phyloP scores from a whole-genome alignment of 2,888 invertebrate species.

The Tiphia femorata region DNA sequence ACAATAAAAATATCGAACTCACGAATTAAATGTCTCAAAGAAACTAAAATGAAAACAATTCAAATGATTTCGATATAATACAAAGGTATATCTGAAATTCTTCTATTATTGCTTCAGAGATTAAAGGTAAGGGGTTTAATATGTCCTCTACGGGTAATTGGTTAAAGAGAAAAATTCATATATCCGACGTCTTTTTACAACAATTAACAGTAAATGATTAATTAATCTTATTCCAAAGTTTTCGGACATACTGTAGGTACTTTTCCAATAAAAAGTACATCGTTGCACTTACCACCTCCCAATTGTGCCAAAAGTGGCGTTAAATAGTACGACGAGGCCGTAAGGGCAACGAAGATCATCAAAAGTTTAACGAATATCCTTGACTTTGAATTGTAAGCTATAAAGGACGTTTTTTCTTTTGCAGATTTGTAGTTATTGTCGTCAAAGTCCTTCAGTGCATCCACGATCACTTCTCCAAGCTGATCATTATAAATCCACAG shows the following conservation, averaged over 20 bases:
- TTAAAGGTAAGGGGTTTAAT: too few relatives aligned
- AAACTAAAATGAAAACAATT: too few relatives aligned
- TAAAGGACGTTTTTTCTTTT: constrained; percentile 42
- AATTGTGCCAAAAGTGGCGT: constrained; percentile 52
- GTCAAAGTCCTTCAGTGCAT: constrained; percentile 48
- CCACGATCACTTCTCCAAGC: constrained; percentile 44
- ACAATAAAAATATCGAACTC: too few relatives aligned
- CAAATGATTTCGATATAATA: too few relatives aligned
- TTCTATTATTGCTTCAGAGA: too few relatives aligned
- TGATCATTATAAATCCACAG: constrained; percentile 44
- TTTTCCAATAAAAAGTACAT: background rate
- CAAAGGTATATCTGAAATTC: too few relatives aligned
- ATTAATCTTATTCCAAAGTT: background rate
- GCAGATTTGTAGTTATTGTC: constrained; percentile 33
- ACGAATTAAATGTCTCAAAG: too few relatives aligned
- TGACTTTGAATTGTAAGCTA: constrained; percentile 46
- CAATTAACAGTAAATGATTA: background rate
- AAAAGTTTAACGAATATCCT: constrained; percentile 50
- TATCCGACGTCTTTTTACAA: background rate
- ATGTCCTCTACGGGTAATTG: too few relatives aligned
- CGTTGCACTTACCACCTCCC: constrained; percentile 26
- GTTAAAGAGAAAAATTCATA: background rate
- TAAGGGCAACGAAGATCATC: constrained; percentile 46
- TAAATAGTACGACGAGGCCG: constrained; percentile 52
- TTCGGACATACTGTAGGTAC: background rate